Evolutionary conservation across 2,888 invertebrate genomes (phyloP).

Genomic region (Melanophora roralis): DNA sequence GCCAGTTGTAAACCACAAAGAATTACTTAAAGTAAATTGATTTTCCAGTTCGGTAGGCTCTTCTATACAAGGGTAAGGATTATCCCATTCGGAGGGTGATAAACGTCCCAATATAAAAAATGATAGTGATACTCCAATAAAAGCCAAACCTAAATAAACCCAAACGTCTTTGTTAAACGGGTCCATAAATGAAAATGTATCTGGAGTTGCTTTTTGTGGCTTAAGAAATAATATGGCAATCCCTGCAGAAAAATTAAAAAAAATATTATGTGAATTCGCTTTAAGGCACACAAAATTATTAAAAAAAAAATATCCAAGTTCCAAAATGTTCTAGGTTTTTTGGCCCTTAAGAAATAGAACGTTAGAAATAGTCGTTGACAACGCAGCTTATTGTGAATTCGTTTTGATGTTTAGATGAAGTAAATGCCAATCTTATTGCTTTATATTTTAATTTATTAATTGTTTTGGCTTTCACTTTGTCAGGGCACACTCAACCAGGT

Average conservation of each 20-base stretch:
- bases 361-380: no score
- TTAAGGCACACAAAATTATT: no score
- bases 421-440: no score
- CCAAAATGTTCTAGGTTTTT: no score
- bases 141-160: conserved; percentile 89
- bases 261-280: neutral
- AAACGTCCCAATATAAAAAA: conserved; percentile 88
- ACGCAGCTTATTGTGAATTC: no score
- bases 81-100: conserved; percentile 92
- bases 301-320: no score
- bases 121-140: conserved; percentile 86
- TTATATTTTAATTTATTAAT: no score
- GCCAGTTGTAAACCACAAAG: conserved; percentile 93
- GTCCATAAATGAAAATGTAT: conserved; percentile 93
- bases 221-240: conserved; percentile 93
- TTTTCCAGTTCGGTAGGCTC: conserved; percentile 90
- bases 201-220: conserved; percentile 89
- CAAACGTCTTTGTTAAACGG: conserved; percentile 92
- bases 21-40: conserved; percentile 88
- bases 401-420: no score
- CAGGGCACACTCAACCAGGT: no score
- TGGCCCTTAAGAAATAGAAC: no score
- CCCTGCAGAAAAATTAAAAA: conserved; percentile 76
- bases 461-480: no score
- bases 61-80: conserved; percentile 89